Evolutionary conservation across 2,113 vertebrate genomes (phyloP), one percentile per base, ranked within the genome.

Genomic region (Coracopsis vasa): DNA sequence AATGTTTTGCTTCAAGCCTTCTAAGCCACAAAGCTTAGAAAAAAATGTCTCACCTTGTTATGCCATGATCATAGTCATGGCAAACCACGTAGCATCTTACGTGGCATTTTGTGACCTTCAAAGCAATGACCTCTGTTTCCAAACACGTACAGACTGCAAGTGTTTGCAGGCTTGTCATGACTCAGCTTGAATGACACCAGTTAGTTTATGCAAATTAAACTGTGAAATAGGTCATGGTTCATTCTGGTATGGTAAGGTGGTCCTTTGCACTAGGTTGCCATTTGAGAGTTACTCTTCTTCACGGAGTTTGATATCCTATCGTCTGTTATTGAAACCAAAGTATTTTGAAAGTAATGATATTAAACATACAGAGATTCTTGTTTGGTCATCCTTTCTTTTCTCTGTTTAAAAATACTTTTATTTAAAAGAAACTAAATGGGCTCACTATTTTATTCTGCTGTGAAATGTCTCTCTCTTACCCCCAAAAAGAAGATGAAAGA

Each of bases 81-180:
- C 60, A 86, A 89, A 64, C 25, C 21, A 50, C 0, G 0, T 16
- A 39, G 8, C 7, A 44, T 58, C 67, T 86, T 56, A 60, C 0
- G 0, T 86, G 45, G 58, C 27, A 6, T 83, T 78, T 53, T 1
- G 3, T 81, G 69, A 62, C 60, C 60, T 67, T 45, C 1, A 6
- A 42, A 60, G 54, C 61, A 54, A 16, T 13, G 41, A 45, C n/a
- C 37, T 86, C 54, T 71, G 44, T 82, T 95, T 80, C 45, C 71
- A 77, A 16, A 58, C 15, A 51, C 16, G 16, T 48, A 18, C 4
- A 23, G 35, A 14, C 54, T 58, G 41, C 11, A 39, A 44, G 58
- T 48, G 48, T 80, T 75, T 73, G 48, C 58, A 62, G 50, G 12
- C 37, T 41, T 66, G 37, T 66, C 10, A 6, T 50, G 24, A 50